These are phyloP conservation scores for Myrmecophaga tridactyla DNA, from an alignment of 2,113 vertebrate species.

Conservation along the genomic window DNA sequence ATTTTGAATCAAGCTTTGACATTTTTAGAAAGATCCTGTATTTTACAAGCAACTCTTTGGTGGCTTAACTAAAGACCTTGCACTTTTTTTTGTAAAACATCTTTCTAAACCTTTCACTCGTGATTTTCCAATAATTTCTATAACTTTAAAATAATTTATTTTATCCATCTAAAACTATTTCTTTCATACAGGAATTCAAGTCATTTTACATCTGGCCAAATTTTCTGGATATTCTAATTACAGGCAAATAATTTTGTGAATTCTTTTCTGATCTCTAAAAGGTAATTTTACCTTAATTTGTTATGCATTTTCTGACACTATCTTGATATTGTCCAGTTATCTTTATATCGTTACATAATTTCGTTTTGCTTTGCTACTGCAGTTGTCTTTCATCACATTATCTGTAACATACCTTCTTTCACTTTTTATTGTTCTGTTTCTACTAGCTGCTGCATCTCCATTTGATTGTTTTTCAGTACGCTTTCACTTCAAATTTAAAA, in stretches of 20 bases:
- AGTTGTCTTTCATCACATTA: not conserved
- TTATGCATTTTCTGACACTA: not conserved
- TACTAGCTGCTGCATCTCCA: not conserved
- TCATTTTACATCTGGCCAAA: not conserved
- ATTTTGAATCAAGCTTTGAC: slow-evolving; percentile 7
- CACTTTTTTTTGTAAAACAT: not conserved
- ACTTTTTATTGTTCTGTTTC: not conserved
- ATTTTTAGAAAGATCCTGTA: not conserved
- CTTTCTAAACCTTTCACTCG: not conserved
- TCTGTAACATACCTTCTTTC: not conserved
- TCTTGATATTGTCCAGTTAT: not conserved
- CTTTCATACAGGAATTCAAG: not conserved
- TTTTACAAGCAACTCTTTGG: not conserved
- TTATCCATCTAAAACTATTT: not conserved
- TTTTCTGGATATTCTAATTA: not conserved
- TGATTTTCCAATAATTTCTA: slow-evolving; percentile 9
- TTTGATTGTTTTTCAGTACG: not conserved
- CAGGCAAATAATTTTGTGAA: not conserved
- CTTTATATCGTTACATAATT: not conserved
- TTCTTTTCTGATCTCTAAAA: not conserved
- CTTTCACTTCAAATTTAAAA: slow-evolving; percentile 39
- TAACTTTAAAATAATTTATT: not conserved
- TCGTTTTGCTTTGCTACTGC: not conserved
- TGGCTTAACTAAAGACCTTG: not conserved
- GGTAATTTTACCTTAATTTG: not conserved